Evolutionary conservation across 2,113 vertebrate genomes (phyloP).

Genomic region (Tyrannus savana): DNA sequence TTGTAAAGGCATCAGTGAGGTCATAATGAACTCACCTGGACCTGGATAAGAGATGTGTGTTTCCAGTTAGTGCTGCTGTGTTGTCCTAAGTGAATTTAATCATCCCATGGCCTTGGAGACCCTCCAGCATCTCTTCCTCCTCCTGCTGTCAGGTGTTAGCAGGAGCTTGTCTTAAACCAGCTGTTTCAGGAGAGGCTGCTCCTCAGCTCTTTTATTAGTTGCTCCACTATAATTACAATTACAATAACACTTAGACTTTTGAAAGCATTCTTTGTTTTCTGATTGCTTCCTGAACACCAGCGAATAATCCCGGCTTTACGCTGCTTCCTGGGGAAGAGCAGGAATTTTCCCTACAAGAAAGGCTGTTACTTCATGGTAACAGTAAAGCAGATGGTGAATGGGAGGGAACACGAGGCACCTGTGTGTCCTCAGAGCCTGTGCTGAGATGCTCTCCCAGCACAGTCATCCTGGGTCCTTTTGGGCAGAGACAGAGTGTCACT

Average conservation of each 20-base stretch:
- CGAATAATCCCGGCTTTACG: neutral
- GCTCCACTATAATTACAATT: neutral
- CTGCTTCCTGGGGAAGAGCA: neutral
- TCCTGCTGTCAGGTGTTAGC: neutral
- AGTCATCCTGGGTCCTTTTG: accelerated
- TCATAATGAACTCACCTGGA: neutral
- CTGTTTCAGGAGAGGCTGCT: neutral
- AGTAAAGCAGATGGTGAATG: accelerated
- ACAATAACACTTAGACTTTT: neutral
- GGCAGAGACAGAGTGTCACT: neutral
- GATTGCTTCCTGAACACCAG: neutral
- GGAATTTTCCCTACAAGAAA: neutral
- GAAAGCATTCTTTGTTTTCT: neutral
- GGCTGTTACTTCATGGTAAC: neutral
- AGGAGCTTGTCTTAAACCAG: neutral
- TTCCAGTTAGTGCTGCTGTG: neutral
- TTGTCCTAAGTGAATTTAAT: neutral
- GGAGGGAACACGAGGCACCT: neutral
- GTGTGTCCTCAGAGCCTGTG: neutral
- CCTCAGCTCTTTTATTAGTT: neutral
- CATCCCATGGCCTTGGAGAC: neutral
- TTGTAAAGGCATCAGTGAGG: neutral
- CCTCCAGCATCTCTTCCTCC: neutral
- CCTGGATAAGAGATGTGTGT: neutral
- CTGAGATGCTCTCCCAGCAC: neutral